These are phyloP conservation scores for Syritta pipiens DNA, from an alignment of 2,888 invertebrate species.

Conservation along the genomic window DNA sequence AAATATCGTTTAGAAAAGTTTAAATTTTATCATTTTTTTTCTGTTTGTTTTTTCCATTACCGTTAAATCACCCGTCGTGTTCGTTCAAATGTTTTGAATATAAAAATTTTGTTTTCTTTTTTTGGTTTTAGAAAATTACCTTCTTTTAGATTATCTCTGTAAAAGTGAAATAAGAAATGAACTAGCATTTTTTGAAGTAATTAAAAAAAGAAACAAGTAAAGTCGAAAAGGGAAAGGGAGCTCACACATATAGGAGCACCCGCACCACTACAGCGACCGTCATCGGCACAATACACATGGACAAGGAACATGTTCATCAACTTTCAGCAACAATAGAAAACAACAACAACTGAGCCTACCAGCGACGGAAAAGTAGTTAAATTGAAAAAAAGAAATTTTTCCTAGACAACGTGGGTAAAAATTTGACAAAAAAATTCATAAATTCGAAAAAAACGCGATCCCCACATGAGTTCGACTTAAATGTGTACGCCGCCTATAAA, in stretches of 20 bases:
- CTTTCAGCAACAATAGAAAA: slow-evolving; percentile 39
- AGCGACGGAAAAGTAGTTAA: background rate
- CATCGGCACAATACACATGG: background rate
- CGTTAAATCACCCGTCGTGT: too few relatives aligned
- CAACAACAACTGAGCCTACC: slow-evolving; percentile 17
- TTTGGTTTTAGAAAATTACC: background rate
- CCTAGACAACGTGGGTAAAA: background rate
- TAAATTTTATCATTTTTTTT: slow-evolving; percentile 1
- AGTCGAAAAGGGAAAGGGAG: slow-evolving; percentile 6
- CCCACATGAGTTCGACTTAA: slow-evolving; percentile 62
- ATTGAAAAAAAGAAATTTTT: background rate
- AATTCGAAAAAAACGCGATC: slow-evolving; percentile 25
- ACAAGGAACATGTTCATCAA: slow-evolving; percentile 11
- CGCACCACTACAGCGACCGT: too few relatives aligned
- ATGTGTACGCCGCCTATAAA: slow-evolving; percentile 52
- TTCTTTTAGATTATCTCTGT: too few relatives aligned
- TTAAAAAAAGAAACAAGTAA: slow-evolving; percentile 11
- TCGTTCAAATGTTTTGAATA: too few relatives aligned
- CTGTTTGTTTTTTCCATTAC: background rate
- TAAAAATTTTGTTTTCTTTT: background rate
- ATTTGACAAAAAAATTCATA: background rate
- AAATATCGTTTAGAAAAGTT: slow-evolving; percentile 5
- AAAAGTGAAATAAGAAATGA: slow-evolving; percentile 19
- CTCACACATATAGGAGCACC: too few relatives aligned
- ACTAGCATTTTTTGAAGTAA: slow-evolving; percentile 25